Base-by-base conservation (phyloP, 2,113 vertebrate genomes). In the Ariopsis seemanni region DNA sequence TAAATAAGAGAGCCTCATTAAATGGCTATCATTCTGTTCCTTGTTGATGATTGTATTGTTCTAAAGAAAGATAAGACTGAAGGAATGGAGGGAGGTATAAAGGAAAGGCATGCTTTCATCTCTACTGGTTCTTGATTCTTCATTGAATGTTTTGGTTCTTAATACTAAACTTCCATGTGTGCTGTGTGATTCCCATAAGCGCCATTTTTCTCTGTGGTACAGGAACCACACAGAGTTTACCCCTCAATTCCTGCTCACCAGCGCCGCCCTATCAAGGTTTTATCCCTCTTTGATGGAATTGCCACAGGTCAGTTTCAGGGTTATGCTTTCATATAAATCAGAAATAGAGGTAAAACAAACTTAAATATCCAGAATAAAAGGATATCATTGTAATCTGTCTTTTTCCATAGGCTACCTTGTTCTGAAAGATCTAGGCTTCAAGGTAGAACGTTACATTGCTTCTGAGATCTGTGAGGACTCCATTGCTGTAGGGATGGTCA, bases 211-310 rank as follows among this genome's bases (percentile, higher is more conserved):
- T 74, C 79, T 69, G 11, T 63, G 87, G 92, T 86, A 50, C 91
- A 99, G 98, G 97, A 97, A 90, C 96, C 96, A 18, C 97, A 98
- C 88, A 96, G 97, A 94, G 91, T 99, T 85, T 99, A 97, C 89
- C 97, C 98, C 7, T 95, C 94, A 0, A 96, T 99, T 87, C 94
- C 97, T 0, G 95, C 96, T 11, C 93, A 95, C 0, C 92, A 94
- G 67, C 95, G 98, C 84, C 94, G 94, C 80, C 97, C 98, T 0
- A 95, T 99, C 48, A 94, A 91, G 86, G 98, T 99, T 63, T 94
- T 99, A 63, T 99, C 98, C 0, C 94, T 99, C n/a, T 99, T 99
- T 42, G 97, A 99, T 85, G 97, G 98, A 53, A 97, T 99, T 7
- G 95, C 97, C 0, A 98, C 98, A 94, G 98, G 98, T 99, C 42